These are phyloP conservation scores for Melanotaenia trifasciata DNA, from an alignment of 2,797 vertebrate species.

Conservation along the genomic window DNA sequence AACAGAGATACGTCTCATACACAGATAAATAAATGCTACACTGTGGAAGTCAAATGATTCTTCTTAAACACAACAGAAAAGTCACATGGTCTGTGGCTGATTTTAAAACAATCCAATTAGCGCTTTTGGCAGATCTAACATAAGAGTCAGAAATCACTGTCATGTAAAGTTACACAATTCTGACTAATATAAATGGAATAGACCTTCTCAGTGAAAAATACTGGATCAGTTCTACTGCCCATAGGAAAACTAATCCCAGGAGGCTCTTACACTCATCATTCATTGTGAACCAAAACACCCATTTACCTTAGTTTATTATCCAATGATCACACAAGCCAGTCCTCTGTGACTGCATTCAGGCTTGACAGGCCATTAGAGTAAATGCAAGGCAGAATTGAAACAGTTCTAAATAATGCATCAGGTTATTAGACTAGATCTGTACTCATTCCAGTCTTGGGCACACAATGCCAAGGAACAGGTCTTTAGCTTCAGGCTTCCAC, in stretches of 20 bases:
- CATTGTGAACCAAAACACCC: conserved; percentile 52
- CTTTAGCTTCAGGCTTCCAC: conserved; percentile 37
- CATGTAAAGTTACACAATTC: conserved; percentile 33
- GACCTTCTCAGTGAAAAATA: conserved; percentile 29
- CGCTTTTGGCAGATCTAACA: conserved; percentile 9
- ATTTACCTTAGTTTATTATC: conserved; percentile 60
- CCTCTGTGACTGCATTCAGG: conserved; percentile 65
- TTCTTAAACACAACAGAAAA: neutral
- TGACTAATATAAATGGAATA: conserved; percentile 28
- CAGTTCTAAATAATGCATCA: conserved; percentile 79
- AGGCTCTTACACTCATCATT: conserved; percentile 49
- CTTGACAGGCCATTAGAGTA: conserved; percentile 78
- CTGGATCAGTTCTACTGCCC: conserved; percentile 16
- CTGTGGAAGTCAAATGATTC: neutral
- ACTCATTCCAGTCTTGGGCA: conserved; percentile 59
- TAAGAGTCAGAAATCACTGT: conserved; percentile 17
- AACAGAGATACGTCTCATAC: too few relatives aligned
- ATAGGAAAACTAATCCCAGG: conserved; percentile 41
- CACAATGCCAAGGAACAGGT: conserved; percentile 33
- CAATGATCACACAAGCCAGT: conserved; percentile 65
- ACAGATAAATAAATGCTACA: too few relatives aligned
- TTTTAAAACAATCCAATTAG: conserved; percentile 12
- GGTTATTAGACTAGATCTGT: conserved; percentile 78
- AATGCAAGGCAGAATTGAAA: conserved; percentile 72
- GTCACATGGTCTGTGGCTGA: neutral